Evolutionary conservation across 2,113 vertebrate species (phyloP).

Genomic region (Herpailurus yagouaroundi): DNA sequence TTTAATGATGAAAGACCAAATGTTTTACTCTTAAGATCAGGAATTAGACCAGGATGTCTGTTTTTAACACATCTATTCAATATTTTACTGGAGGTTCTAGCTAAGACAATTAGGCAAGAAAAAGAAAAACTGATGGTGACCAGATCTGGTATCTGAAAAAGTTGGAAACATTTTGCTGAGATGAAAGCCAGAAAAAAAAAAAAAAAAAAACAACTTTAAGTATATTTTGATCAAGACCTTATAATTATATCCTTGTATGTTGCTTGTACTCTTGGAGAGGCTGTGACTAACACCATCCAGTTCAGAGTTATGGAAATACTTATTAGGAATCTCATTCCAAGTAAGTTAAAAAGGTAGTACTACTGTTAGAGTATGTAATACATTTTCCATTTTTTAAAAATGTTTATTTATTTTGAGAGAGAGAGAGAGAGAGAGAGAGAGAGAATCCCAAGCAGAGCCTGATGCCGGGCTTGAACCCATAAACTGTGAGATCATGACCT

Average conservation of each 20-base stretch:
- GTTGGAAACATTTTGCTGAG: conserved; percentile 25
- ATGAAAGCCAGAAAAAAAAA: background rate
- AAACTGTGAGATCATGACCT: too few species aligned
- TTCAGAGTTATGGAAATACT: conserved; percentile 50
- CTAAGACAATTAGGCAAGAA: conserved; percentile 18
- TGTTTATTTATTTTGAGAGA: too few species aligned
- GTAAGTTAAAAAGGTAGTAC: background rate
- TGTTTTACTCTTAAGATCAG: background rate
- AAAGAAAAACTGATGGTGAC: background rate
- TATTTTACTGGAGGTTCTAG: background rate
- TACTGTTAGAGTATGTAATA: conserved; percentile 36
- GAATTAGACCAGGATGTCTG: background rate
- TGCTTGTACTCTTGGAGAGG: background rate
- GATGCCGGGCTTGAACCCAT: too few species aligned
- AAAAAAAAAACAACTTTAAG: conserved; percentile 25
- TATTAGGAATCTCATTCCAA: conserved; percentile 16
- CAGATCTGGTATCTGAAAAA: background rate
- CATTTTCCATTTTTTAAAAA: background rate
- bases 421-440: too few species aligned
- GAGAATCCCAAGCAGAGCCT: too few species aligned
- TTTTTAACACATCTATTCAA: background rate
- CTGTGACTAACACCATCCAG: background rate
- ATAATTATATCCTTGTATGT: background rate
- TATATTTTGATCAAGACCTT: conserved; percentile 36
- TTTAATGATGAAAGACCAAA: conserved; percentile 4